Conservation (phyloP, 2,797 vertebrate genomes). For the Oceanodroma leucorhoa region DNA sequence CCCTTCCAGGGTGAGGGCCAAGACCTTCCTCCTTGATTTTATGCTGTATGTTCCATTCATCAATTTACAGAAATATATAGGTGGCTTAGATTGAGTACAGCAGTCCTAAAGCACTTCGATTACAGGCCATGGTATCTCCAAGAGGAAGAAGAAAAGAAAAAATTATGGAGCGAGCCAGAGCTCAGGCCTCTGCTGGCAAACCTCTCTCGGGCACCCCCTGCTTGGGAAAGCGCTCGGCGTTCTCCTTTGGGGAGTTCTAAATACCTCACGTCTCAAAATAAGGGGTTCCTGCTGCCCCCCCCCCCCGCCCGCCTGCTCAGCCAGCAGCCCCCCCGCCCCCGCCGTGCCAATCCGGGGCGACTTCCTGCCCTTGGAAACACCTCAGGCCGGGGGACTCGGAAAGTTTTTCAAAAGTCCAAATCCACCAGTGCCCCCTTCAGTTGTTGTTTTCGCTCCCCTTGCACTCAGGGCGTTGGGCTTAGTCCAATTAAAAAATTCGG, state of each 20-base stretch:
- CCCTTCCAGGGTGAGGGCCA: not conserved
- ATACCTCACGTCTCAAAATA: not conserved
- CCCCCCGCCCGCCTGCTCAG: not conserved
- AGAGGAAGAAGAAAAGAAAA: not conserved
- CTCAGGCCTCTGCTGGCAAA: not conserved
- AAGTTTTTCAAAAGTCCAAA: constrained; percentile 42
- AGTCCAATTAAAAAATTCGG: constrained; percentile 35
- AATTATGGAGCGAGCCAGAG: not conserved
- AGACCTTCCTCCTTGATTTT: not conserved
- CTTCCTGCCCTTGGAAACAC: constrained; percentile 52
- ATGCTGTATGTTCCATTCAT: not conserved
- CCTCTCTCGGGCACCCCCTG: not conserved
- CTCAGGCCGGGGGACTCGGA: not conserved
- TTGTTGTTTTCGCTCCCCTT: constrained; percentile 22
- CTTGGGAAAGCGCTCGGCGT: not conserved
- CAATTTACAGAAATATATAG: not conserved
- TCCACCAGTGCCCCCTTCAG: constrained; percentile 28
- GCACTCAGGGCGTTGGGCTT: constrained; percentile 37
- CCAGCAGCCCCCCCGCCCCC: not conserved
- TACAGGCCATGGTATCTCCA: not conserved
- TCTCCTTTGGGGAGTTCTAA: not conserved
- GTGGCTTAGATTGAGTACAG: not conserved
- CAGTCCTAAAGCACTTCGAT: not conserved
- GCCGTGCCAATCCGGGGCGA: constrained; percentile 7
- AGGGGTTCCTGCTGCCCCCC: not conserved